Evolutionary conservation across 2,797 vertebrate genomes (phyloP), one percentile per base, ranked within the genome.

Genomic region (Scolopax rusticola): DNA sequence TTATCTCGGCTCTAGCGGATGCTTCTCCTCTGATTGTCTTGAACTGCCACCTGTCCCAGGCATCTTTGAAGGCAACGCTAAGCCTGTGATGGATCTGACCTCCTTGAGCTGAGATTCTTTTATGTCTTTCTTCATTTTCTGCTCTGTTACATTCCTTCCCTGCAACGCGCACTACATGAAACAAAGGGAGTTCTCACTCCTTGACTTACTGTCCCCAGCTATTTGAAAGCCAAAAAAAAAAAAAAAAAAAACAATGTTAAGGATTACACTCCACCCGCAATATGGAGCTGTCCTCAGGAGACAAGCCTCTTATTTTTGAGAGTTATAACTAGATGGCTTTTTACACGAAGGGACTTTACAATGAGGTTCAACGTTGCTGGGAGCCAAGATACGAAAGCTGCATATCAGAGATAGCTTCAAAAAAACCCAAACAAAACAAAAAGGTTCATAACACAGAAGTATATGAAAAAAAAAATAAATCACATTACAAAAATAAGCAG

Each of bases 21-120:
- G 98, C 98, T 98, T 97, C 98, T 98, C 98, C 98, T 97, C 98
- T 98, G 99, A 99, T 99, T 99, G 99, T 99, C 99, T 99, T 98
- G 98, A 99, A 99, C 99, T 99, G 99, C 99, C 99, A 99, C 99
- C 99, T 99, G 99, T 99, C 99, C 99, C 99, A 98, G 98, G 98
- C 99, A 99, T 99, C 99, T 99, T 99, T 99, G 99, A 99, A 99
- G 99, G 98, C 98, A 99, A 99, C 85, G 96, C 98, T 99, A 99
- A 99, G 99, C 98, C 99, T 99, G 98, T 99, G 99, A 99, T 99
- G 99, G 98, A 98, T 98, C 99, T 99, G 99, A 99, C 99, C 99
- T 99, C 99, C 99, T 99, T 98, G 98, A 99, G 99, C 98, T 99
- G 98, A 97, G 98, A 98, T 98, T 99, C 99, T 99, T 99, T 99